phyloP scores from a whole-genome alignment of 2,888 invertebrate species.

The Drosophila paranaensis region DNA sequence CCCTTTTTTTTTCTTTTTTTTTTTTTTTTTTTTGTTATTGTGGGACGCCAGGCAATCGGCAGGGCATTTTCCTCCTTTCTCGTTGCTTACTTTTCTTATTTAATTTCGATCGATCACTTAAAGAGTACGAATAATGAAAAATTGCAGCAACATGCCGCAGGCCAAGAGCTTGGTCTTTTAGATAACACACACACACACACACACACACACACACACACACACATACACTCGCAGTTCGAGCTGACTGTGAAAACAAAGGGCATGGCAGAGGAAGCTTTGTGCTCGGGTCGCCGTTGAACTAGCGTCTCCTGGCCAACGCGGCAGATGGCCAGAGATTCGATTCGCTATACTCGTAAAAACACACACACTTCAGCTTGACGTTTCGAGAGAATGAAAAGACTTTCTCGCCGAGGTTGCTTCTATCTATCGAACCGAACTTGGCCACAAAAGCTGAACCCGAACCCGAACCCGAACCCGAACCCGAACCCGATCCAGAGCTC shows the following conservation, averaged over 20 bases:
- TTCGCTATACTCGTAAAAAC: slow-evolving; percentile 10
- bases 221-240: not conserved
- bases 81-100: slow-evolving; percentile 75
- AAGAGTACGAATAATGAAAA: slow-evolving; percentile 76
- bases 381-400: slow-evolving; percentile 3
- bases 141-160: slow-evolving; percentile 69
- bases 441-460: not conserved
- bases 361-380: slow-evolving; percentile 6
- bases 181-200: slow-evolving; percentile 45
- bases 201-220: slow-evolving; percentile 19
- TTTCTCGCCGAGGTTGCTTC: not conserved
- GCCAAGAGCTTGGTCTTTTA: slow-evolving; percentile 54
- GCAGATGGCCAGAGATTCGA: slow-evolving; percentile 27
- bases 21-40: not conserved
- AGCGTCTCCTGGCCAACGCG: slow-evolving; percentile 5
- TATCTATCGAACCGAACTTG: slow-evolving; percentile 1
- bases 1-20: slow-evolving; percentile 8
- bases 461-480: slow-evolving; percentile 1
- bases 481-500: not conserved
- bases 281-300: slow-evolving; percentile 1
- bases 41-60: slow-evolving; percentile 29
- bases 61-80: slow-evolving; percentile 53
- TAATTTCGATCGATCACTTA: slow-evolving; percentile 78
- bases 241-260: slow-evolving; percentile 21
- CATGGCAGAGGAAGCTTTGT: slow-evolving; percentile 4